A percentile compares a stretch with the other conserved stretches of the same genome.
Evolutionary conservation across 2,888 invertebrate genomes (phyloP).

Genomic region (Perizoma affinitatum): DNA sequence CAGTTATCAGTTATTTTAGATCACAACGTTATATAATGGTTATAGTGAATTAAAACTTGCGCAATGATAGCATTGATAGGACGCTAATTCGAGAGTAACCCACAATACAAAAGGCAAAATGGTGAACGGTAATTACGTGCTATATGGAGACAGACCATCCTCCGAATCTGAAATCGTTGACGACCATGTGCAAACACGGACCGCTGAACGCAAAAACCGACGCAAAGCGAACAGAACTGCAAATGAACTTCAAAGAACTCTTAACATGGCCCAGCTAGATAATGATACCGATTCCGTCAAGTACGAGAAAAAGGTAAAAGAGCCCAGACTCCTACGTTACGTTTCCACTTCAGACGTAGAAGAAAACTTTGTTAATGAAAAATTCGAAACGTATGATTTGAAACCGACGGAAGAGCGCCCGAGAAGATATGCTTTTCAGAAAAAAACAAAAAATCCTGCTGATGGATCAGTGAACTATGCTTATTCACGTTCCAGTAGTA

Average conservation of each 20-base stretch:
- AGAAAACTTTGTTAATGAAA: constrained; percentile 70
- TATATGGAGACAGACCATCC: constrained; percentile 74
- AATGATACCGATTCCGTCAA: constrained; percentile 78
- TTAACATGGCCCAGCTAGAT: constrained; percentile 69
- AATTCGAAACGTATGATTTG: constrained; percentile 74
- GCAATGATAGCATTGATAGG: constrained; percentile 51
- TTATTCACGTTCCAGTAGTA: constrained; percentile 74
- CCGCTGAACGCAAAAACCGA: constrained; percentile 65
- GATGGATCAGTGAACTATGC: constrained; percentile 77
- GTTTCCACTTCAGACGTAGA: constrained; percentile 73
- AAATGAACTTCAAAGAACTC: constrained; percentile 66
- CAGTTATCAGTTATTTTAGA: constrained; percentile 36
- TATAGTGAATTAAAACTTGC: constrained; percentile 41
- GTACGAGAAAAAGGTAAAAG: constrained; percentile 74
- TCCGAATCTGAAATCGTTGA: constrained; percentile 76
- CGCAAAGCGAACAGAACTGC: constrained; percentile 66
- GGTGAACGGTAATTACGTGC: constrained; percentile 79
- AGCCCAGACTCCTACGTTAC: constrained; percentile 71
- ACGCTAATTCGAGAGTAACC: constrained; percentile 39
- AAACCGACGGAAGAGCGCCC: constrained; percentile 68
- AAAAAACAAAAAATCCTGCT: constrained; percentile 73
- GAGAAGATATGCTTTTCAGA: constrained; percentile 67
- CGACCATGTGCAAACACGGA: constrained; percentile 70
- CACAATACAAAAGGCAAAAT: constrained; percentile 50
- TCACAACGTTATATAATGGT: constrained; percentile 38